These are phyloP conservation scores for Ciconia maguari DNA, from an alignment of 2,113 vertebrate genomes.

Conservation along the genomic window DNA sequence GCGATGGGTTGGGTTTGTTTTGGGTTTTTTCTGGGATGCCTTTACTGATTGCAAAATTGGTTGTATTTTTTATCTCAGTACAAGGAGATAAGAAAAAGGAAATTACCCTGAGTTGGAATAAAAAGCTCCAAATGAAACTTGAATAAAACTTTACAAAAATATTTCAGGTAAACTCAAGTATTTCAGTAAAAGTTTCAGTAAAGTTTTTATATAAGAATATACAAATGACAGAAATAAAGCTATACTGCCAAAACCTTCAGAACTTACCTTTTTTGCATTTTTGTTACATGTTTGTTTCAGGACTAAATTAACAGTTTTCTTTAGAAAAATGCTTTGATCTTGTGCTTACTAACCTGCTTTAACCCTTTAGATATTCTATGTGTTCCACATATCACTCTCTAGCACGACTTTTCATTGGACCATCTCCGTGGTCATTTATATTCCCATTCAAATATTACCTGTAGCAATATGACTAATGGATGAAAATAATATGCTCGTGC, in stretches of 20 bases:
- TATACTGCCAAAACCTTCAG: background rate
- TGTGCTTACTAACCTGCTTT: background rate
- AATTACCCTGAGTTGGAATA: background rate
- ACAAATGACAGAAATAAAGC: background rate
- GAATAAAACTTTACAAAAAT: background rate
- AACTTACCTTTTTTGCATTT: background rate
- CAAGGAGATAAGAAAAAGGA: background rate
- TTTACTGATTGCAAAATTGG: background rate
- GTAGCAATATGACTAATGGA: background rate
- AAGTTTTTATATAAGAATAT: background rate
- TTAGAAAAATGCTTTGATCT: background rate
- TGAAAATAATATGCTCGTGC: fast-evolving
- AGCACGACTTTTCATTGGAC: background rate
- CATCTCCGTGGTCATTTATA: background rate
- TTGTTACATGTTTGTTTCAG: background rate
- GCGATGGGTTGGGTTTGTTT: background rate
- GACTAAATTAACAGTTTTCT: background rate
- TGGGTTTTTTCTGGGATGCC: background rate
- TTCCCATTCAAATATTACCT: background rate
- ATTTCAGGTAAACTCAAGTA: background rate
- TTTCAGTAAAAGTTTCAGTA: background rate
- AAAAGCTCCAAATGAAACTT: background rate
- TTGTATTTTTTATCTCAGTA: background rate
- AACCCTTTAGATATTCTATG: background rate
- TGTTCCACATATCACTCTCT: background rate